Conservation (phyloP, 1,140 invertebrate genomes). For the Hesperophylax magnus region DNA sequence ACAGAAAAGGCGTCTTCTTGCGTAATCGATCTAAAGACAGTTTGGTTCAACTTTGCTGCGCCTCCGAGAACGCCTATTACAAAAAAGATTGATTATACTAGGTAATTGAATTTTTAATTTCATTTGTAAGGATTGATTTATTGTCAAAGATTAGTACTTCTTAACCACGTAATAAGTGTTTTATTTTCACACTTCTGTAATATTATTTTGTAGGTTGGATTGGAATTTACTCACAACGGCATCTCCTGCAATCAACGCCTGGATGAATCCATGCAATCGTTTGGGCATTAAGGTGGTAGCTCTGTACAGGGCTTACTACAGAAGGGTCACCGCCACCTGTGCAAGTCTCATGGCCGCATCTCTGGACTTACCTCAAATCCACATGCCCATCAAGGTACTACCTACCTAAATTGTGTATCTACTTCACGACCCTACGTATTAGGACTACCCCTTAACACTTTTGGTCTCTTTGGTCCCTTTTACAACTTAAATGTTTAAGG, state of each 20-base stretch:
- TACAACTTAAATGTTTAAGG: no score
- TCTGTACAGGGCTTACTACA: slow-evolving; percentile 82
- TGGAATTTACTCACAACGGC: slow-evolving; percentile 97
- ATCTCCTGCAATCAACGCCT: slow-evolving; percentile 95
- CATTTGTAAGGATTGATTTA: no score
- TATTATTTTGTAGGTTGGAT: slow-evolving; percentile 78
- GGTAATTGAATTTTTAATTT: slow-evolving; percentile 67
- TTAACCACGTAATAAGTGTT: no score
- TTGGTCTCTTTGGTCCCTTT: no score
- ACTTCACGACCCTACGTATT: no score
- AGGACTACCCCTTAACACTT: no score
- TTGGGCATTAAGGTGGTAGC: slow-evolving; percentile 87
- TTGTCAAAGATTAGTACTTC: no score
- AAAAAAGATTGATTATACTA: slow-evolving; percentile 94
- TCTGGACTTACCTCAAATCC: slow-evolving; percentile 86
- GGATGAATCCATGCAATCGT: slow-evolving; percentile 96
- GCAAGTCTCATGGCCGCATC: slow-evolving; percentile 96
- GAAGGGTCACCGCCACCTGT: slow-evolving; percentile 87
- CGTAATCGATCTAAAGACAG: slow-evolving; percentile 88
- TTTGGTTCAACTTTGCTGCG: slow-evolving; percentile 98
- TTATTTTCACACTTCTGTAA: slow-evolving; percentile 12
- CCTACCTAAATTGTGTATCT: no score
- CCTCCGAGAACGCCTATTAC: slow-evolving; percentile 95
- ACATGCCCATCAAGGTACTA: slow-evolving; percentile 86
- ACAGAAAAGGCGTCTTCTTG: slow-evolving; percentile 83